Evolutionary conservation across 2,888 invertebrate species (phyloP), one percentile per base, ranked within the genome.

Genomic region (Drosophila emarginata): DNA sequence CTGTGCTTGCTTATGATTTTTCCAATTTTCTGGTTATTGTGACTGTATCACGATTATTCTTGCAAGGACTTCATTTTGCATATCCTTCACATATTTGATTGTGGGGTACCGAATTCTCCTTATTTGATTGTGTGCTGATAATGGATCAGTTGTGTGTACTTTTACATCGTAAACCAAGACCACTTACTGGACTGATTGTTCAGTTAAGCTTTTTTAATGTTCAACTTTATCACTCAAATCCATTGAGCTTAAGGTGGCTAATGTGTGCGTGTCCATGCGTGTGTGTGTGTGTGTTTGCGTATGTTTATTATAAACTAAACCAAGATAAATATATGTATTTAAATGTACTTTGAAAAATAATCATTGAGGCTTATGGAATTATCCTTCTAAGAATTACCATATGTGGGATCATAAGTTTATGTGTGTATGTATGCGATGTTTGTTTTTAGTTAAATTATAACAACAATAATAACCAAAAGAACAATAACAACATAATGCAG

Each of bases 401-500:
- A 15, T 18, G 45, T 18, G 45, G 18, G 45, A 45, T 45, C 45
- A 45, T 45, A 18, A 18, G 54, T 32, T 32, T 32, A 32, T 32
- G 9, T 32, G 2, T 32, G 28, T 28, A 23, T 15, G 18, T 54
- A 15, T 36, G 28, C 32, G 5, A 2, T 54, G 54, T 54, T 15
- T 54, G 32, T 32, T 18, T 54, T 50, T 28, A 60, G 14, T 60
- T 50, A 15, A 45, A 50, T 45, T 45, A 54, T 45, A 60, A 37
- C 40, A 23, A 14, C 40, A 26, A 45, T 45, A 18, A 45, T 45
- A 45, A 45, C 14, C 14, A 40, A 7, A 14, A 79, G 71, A 82
- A 77, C 71, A 78, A 76, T 70, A 76, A 76, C 18, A 61, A 53
- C 14, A 71, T 68, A 75, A 72, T 56, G 68, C 60, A 52, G 6